Conservation (phyloP, 2,797 vertebrate genomes). For the Coilia nasus region DNA sequence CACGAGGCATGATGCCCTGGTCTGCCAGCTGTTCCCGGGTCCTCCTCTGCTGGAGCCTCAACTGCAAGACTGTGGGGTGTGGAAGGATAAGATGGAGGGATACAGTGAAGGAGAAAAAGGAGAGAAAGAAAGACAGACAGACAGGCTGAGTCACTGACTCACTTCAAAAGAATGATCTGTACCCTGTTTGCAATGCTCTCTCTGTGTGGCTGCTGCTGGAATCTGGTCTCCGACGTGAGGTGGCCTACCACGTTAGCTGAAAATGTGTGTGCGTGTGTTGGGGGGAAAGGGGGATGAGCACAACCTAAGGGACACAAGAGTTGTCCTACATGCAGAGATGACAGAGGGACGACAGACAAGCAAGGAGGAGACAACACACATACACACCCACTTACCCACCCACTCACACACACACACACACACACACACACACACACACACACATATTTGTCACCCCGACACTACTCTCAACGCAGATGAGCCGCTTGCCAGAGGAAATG, state of each 20-base stretch:
- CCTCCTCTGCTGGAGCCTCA: conserved; percentile 96
- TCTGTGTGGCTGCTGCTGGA: neutral
- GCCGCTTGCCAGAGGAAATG: neutral
- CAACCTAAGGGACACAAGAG: conserved; percentile 33
- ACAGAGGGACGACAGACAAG: conserved; percentile 11
- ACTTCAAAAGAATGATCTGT: conserved; percentile 41
- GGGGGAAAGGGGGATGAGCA: neutral
- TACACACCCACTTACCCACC: conserved; percentile 34
- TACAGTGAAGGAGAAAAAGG: conserved; percentile 42
- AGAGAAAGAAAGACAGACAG: conserved; percentile 56
- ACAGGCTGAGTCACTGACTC: conserved; percentile 58
- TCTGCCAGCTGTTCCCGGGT: conserved; percentile 93
- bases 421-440: conserved; percentile 6
- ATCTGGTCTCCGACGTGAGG: neutral
- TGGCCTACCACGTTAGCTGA: neutral
- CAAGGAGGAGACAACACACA: neutral
- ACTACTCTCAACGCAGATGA: neutral
- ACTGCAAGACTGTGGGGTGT: conserved; percentile 89
- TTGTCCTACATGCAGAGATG: conserved; percentile 46
- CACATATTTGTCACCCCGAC: neutral
- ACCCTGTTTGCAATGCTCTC: neutral
- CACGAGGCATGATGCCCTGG: conserved; percentile 96
- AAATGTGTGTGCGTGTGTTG: neutral
- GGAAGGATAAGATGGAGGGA: conserved; percentile 33
- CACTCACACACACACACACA: conserved; percentile 45